phyloP scores from a whole-genome alignment of 2,888 invertebrate species.

The Zonitis immaculata region DNA sequence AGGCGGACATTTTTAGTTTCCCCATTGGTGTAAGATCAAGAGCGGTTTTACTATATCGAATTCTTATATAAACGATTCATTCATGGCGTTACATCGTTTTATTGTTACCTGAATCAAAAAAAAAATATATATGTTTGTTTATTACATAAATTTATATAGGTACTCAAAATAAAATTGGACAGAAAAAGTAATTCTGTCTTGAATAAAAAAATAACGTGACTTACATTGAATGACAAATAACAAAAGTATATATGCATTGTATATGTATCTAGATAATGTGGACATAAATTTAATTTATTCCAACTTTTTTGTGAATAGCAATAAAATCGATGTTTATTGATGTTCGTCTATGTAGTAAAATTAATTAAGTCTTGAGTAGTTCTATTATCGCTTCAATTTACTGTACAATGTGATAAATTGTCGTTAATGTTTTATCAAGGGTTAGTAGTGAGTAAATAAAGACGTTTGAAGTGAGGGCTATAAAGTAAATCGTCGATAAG shows the following conservation, averaged over 20 bases:
- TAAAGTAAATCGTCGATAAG: conserved; percentile 31
- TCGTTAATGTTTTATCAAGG: neutral
- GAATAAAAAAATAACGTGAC: too few species aligned
- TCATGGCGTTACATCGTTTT: neutral
- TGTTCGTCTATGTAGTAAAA: neutral
- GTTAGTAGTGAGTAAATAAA: conserved; percentile 18
- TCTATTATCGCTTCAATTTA: neutral
- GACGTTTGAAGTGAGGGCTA: conserved; percentile 19
- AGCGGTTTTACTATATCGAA: neutral
- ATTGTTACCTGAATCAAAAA: neutral
- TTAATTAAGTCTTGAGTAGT: neutral
- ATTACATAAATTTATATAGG: too few species aligned
- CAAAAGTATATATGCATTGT: neutral
- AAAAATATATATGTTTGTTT: neutral
- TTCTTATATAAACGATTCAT: neutral
- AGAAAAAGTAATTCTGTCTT: neutral
- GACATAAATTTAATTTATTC: too few species aligned
- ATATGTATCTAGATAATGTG: too few species aligned
- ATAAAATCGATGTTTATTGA: too few species aligned
- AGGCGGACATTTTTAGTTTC: too few species aligned
- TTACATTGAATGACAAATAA: neutral
- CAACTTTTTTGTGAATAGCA: too few species aligned
- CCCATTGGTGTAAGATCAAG: too few species aligned
- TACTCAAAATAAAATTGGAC: neutral
- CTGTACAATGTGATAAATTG: neutral